Conservation (phyloP, 1,140 invertebrate genomes). For the Metaphire vulgaris region DNA sequence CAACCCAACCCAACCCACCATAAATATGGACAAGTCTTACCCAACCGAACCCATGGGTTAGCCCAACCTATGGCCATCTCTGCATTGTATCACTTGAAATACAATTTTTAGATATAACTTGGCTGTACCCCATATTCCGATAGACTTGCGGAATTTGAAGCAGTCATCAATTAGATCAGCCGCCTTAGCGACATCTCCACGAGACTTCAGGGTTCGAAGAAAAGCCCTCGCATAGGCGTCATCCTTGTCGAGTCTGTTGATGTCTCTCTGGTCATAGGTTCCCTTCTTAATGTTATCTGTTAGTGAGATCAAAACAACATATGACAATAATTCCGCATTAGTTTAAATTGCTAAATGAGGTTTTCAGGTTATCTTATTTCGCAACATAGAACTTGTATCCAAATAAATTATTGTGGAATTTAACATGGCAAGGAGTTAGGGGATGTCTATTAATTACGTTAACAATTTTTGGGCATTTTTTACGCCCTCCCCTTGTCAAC, state of each 20-base stretch:
- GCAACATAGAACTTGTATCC: not conserved
- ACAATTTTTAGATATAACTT: not conserved
- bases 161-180: not conserved
- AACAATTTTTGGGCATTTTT: not conserved
- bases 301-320: not conserved
- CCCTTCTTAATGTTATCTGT: not conserved
- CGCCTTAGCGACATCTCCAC: conserved; percentile 11
- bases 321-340: too few species aligned
- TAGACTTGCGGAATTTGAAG: conserved; percentile 16
- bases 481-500: too few species aligned
- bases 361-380: not conserved
- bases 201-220: conserved; percentile 15
- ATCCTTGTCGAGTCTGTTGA: conserved; percentile 10
- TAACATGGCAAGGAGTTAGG: not conserved
- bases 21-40: not conserved
- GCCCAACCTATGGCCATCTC: too few species aligned
- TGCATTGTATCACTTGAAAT: too few species aligned
- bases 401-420: not conserved
- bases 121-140: conserved; percentile 6
- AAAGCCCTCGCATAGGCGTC: conserved; percentile 15
- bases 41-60: not conserved
- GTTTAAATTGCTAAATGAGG: too few species aligned
- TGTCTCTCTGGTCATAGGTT: conserved; percentile 9
- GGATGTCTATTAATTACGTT: not conserved
- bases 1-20: not conserved